Percentiles rank a stretch among this genome's conserved stretches.
These are phyloP conservation scores for Oxyruncus cristatus DNA, from an alignment of 2,113 vertebrate genomes.

Conservation along the genomic window DNA sequence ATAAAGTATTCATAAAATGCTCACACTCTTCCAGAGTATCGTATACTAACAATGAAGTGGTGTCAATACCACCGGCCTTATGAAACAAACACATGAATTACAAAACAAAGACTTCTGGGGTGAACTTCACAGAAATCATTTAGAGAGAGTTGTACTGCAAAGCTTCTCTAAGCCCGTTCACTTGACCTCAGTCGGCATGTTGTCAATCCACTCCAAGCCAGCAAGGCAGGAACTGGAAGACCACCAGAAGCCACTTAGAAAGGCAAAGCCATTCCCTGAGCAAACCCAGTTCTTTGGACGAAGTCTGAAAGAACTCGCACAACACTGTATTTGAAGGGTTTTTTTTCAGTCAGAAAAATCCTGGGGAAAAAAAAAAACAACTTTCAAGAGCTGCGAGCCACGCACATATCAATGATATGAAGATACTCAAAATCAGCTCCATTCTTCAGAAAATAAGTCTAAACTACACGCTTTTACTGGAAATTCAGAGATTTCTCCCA, in stretches of 20 bases:
- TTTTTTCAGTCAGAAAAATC: neutral
- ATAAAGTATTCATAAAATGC: neutral
- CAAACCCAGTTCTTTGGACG: neutral
- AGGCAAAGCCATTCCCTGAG: neutral
- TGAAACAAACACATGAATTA: neutral
- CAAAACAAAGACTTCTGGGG: neutral
- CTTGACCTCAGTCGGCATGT: neutral
- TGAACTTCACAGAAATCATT: neutral
- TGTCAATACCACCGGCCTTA: neutral
- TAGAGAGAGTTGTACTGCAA: neutral
- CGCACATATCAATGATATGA: neutral
- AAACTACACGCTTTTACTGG: neutral
- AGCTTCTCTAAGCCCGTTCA: neutral
- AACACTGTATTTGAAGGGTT: neutral
- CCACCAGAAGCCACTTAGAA: neutral
- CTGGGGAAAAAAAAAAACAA: rapidly evolving
- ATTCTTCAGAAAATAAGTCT: neutral
- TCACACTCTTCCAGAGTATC: neutral
- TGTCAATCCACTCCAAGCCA: neutral
- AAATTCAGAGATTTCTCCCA: neutral
- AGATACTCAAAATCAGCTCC: neutral
- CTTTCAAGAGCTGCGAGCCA: neutral
- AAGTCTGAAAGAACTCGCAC: neutral
- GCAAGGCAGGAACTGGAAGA: neutral
- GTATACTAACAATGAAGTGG: neutral